Evolutionary conservation across 2,113 vertebrate species (phyloP).

Genomic region (Opisthocomus hoazin): DNA sequence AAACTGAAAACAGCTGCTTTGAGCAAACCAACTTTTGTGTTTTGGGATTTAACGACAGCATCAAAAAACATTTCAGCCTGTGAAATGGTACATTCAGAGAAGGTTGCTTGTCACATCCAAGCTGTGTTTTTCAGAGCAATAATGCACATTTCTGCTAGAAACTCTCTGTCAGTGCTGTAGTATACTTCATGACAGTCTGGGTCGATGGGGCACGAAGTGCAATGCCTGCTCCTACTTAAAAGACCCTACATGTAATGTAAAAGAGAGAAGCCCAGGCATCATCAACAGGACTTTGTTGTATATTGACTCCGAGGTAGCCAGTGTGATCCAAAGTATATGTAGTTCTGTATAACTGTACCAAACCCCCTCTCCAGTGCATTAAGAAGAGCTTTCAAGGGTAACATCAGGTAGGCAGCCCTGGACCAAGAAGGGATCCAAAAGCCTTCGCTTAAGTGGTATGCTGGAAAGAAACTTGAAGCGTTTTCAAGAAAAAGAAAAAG

Average conservation of each 20-base stretch:
- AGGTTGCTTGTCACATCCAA: neutral
- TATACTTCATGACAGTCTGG: neutral
- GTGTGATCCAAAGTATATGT: neutral
- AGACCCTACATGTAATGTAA: accelerated
- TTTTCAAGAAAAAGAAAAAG: neutral
- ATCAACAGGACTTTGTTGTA: neutral
- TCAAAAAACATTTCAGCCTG: neutral
- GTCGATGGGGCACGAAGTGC: neutral
- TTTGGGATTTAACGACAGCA: neutral
- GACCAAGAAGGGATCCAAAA: neutral
- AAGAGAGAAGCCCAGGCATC: neutral
- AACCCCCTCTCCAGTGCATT: neutral
- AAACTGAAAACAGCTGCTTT: neutral
- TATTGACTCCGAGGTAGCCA: neutral
- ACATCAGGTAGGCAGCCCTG: neutral
- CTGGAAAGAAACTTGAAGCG: neutral
- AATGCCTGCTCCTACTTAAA: neutral
- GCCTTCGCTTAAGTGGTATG: neutral
- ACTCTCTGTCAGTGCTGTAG: accelerated
- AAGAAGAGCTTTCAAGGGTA: neutral
- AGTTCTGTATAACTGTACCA: neutral
- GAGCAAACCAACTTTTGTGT: neutral
- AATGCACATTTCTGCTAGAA: neutral
- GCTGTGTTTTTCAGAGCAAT: neutral
- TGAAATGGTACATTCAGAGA: neutral